Evolutionary conservation across 1,140 invertebrate species (phyloP).

Genomic region (Trachelipus rathkii): DNA sequence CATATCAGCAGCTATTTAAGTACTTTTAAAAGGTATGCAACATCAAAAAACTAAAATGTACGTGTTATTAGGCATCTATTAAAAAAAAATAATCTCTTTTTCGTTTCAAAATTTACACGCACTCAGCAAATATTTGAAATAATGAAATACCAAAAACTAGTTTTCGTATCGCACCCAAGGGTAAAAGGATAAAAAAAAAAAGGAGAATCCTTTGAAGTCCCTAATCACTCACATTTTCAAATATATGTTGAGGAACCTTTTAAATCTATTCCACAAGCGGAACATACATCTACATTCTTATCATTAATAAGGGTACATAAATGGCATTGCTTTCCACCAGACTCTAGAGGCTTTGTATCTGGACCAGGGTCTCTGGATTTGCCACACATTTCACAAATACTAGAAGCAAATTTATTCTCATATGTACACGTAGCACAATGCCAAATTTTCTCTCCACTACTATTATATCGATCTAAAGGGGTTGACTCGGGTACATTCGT

Average conservation of each 20-base stretch:
- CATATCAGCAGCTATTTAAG: too few relatives aligned
- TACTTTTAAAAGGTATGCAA: too few relatives aligned
- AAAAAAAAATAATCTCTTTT: too few relatives aligned
- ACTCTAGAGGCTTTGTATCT: constrained; percentile 62
- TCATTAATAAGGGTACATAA: constrained; percentile 75
- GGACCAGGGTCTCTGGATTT: constrained; percentile 60
- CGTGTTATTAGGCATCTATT: too few relatives aligned
- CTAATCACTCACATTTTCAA: not conserved
- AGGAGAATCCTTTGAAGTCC: too few relatives aligned
- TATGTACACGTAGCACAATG: constrained; percentile 68
- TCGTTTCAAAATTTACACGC: too few relatives aligned
- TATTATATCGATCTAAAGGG: not conserved
- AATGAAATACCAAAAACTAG: too few relatives aligned
- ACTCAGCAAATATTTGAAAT: too few relatives aligned
- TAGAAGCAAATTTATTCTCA: constrained; percentile 56
- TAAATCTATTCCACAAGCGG: constrained; percentile 56
- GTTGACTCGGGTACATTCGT: not conserved
- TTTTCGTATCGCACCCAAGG: too few relatives aligned
- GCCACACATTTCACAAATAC: constrained; percentile 73
- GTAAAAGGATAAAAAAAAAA: too few relatives aligned
- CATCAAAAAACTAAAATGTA: too few relatives aligned
- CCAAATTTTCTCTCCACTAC: constrained; percentile 53
- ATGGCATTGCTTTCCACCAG: constrained; percentile 69
- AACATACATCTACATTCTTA: constrained; percentile 61
- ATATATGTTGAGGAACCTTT: constrained; percentile 5